phyloP scores from a whole-genome alignment of 2,888 invertebrate species.

The Drosophila prostipennis region DNA sequence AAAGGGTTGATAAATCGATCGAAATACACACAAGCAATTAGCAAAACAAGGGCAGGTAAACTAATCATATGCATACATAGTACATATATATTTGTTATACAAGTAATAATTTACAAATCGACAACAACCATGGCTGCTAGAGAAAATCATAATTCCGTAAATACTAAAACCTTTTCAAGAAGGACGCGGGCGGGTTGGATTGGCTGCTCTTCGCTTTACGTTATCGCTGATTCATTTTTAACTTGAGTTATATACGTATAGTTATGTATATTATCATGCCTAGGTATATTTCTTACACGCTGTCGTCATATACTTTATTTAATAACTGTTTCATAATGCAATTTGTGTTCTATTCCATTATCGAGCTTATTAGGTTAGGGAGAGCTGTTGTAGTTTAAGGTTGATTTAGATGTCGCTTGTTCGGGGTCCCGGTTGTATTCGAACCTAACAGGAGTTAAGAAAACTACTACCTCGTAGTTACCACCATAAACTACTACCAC shows the following conservation, averaged over 20 bases:
- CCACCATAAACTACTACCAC: slow-evolving; percentile 80
- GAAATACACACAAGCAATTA: slow-evolving; percentile 26
- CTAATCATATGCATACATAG: slow-evolving; percentile 40
- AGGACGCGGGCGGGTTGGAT: slow-evolving; percentile 49
- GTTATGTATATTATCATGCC: slow-evolving; percentile 55
- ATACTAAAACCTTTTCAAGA: slow-evolving; percentile 42
- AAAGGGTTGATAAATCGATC: slow-evolving; percentile 7
- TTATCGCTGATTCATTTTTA: slow-evolving; percentile 34
- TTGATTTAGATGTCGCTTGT: slow-evolving; percentile 35
- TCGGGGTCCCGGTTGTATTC: slow-evolving; percentile 44
- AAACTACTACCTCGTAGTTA: slow-evolving; percentile 80
- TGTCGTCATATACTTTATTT: slow-evolving; percentile 59
- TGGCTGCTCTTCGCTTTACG: slow-evolving; percentile 26
- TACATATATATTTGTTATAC: slow-evolving; percentile 57
- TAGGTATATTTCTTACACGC: slow-evolving; percentile 61
- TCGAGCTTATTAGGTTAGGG: slow-evolving; percentile 52
- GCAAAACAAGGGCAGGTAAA: slow-evolving; percentile 38
- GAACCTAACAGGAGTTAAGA: slow-evolving; percentile 81
- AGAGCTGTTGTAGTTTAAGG: slow-evolving; percentile 43
- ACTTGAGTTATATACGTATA: slow-evolving; percentile 60
- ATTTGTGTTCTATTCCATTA: slow-evolving; percentile 54
- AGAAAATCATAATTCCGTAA: slow-evolving; percentile 46
- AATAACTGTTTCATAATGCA: slow-evolving; percentile 63
- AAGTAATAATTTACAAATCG: slow-evolving; percentile 62
- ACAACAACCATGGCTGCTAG: slow-evolving; percentile 66